Evolutionary conservation across 53 echinoderm and acorn worm species (phyloP).

Genomic region (Zoroaster sp.): DNA sequence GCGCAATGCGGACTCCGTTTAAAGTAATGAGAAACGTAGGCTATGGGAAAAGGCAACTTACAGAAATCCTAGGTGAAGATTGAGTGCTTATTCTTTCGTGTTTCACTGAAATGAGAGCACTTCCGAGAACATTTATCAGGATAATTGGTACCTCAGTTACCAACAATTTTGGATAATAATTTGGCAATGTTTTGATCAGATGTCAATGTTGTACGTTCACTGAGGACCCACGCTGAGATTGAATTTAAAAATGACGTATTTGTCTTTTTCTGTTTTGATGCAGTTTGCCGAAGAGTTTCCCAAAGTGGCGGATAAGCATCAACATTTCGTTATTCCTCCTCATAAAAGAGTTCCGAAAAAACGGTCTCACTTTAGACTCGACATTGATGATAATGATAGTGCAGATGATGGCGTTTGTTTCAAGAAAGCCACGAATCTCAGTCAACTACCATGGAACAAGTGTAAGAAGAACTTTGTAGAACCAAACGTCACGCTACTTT

Average conservation of each 20-base stretch:
- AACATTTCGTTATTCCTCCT: background rate
- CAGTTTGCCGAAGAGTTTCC: background rate
- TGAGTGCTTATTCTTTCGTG: too few relatives aligned
- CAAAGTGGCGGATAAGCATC: background rate
- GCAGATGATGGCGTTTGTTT: background rate
- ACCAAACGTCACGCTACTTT: slow-evolving; percentile 12
- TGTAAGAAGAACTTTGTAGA: background rate
- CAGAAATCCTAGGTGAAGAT: too few relatives aligned
- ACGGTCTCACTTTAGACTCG: background rate
- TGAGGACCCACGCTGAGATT: too few relatives aligned
- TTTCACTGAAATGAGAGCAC: too few relatives aligned
- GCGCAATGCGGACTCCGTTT: too few relatives aligned
- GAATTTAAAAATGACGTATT: background rate
- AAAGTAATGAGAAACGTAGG: too few relatives aligned
- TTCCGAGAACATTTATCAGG: too few relatives aligned
- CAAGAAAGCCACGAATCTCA: background rate
- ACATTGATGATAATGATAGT: background rate
- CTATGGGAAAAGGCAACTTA: too few relatives aligned
- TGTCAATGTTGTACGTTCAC: too few relatives aligned
- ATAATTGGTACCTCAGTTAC: too few relatives aligned
- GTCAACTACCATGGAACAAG: background rate
- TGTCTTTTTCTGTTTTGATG: background rate
- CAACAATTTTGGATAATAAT: too few relatives aligned
- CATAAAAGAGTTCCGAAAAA: background rate
- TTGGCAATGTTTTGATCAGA: too few relatives aligned